Base-by-base conservation (phyloP, 2,888 invertebrate genomes). In the Melinaea menophilus region DNA sequence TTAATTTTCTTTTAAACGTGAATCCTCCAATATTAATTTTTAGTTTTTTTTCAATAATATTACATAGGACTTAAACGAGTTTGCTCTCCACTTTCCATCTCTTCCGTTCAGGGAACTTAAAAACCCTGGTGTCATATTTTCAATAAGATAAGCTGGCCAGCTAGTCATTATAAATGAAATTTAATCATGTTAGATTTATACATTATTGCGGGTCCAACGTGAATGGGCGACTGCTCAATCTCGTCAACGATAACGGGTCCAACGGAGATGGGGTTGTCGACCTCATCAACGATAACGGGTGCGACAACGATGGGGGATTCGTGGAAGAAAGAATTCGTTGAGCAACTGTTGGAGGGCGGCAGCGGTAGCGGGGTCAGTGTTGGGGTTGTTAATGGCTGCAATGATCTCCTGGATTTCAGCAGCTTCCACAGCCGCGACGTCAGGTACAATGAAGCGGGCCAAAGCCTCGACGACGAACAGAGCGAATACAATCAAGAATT, bases 321-420 rank as follows among this genome's bases (percentile, higher is more conserved):
- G 57, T 48, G 13, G 22, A 69, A 34, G 2, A 48, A 74, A 72
- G 56, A 72, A 11, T 13, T 72, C 69, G 0, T 64, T 63, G 34
- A 74, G 74, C 71, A 74, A 70, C 37, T 72, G 66, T 58, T 78
- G 70, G 7, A 77, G 73, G 4, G 69, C 70, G 11, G 71, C 74
- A 63, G 77, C 77, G 60, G 76, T 76, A 4, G 75, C 72, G 51
- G 75, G 75, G 71, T 77, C 70, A 7, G 76, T 75, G 75, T 70
- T 77, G 55, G 78, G 77, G 68, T 74, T 74, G 70, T 78, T 70
- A 55, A 84, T 84, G 71, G 83, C 82, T 59, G 74, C 79, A 61
- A 83, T 70, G 73, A 83, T 80, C 68, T 73, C 70, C 31, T 73
- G 63, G 41, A 74, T 37, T 66, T 75, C 68, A 55, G 70, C 31